Base-by-base conservation (phyloP, 1,140 invertebrate species). In the Drosophila novamexicana region DNA sequence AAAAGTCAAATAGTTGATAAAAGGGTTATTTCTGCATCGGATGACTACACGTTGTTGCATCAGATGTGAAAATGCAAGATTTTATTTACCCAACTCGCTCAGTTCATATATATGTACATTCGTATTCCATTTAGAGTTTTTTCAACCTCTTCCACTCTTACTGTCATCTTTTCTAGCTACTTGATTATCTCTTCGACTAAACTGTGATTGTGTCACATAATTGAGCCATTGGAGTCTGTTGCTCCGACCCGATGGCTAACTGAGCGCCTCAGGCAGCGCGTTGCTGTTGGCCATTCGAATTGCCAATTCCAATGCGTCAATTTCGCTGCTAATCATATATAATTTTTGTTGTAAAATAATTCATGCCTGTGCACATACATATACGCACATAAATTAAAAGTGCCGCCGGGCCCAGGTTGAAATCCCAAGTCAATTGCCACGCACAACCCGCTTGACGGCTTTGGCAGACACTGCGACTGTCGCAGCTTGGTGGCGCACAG, bases 381-480 rank as follows among this genome's bases (percentile, higher is more conserved):
- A 64, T 40, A 34, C 71, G 67, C 50, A 79, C 66, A 70, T 54
- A 37, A 77, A 73, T 64, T 59, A 75, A 75, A 78, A 75, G 39
- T 45, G 57, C 73, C 67, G 64, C 54, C 74, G 45, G 52, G 16
- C 29, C 7, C 45, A 34, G 47, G 45, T 47, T 7, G 58, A 53
- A 65, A 40, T 53, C 65, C 59, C 52, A 62, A 64, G 73, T 56
- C 64, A 72, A 69, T 68, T 81, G 64, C 66, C 40, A 39, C 22
- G 39, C 66, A 16, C 66, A 85, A 86, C 81, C 72, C 58, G 84
- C 81, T 90, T 84, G 84, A 89, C 84, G 49, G 52, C 84, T 90
- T 89, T 69, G 68, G 74, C 85, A 89, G 84, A 89, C 84, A 90
- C 75, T 34, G 64, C 50, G 84, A 63, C 86, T 82, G 63, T 76